These are phyloP conservation scores for Acronicta leporina DNA, from an alignment of 2,888 invertebrate genomes.

Conservation along the genomic window DNA sequence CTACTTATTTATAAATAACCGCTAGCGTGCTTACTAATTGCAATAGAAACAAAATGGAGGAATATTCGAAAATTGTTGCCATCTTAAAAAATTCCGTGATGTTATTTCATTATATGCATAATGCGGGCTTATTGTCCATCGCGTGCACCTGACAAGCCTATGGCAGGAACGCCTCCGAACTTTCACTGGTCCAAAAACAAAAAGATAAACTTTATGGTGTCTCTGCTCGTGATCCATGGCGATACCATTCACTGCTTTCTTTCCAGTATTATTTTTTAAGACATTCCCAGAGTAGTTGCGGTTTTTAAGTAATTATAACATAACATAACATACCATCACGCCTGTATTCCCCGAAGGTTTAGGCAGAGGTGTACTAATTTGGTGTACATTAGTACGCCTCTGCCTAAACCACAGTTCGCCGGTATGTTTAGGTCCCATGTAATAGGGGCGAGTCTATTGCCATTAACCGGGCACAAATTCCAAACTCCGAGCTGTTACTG, in stretches of 20 bases:
- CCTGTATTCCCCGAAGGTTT: too few relatives aligned
- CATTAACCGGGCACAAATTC: too few relatives aligned
- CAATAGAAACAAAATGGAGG: slow-evolving; percentile 39
- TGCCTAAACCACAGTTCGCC: too few relatives aligned
- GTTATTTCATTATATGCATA: slow-evolving; percentile 60
- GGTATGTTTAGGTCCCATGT: too few relatives aligned
- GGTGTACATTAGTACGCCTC: too few relatives aligned
- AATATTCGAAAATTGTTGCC: slow-evolving; percentile 56
- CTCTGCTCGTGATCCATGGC: slow-evolving; percentile 63
- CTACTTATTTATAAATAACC: not conserved
- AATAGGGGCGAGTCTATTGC: too few relatives aligned
- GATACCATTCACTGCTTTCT: slow-evolving; percentile 73
- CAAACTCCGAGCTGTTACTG: too few relatives aligned
- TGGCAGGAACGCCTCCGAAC: slow-evolving; percentile 64
- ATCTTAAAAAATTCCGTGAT: slow-evolving; percentile 54
- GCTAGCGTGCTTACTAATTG: slow-evolving; percentile 12
- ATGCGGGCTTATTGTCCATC: slow-evolving; percentile 60
- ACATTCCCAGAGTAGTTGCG: slow-evolving; percentile 50
- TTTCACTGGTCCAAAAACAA: slow-evolving; percentile 74
- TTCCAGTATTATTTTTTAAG: slow-evolving; percentile 44
- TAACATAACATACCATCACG: too few relatives aligned
- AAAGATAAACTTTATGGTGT: slow-evolving; percentile 59
- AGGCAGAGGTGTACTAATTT: too few relatives aligned
- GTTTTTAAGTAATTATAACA: slow-evolving; percentile 60
- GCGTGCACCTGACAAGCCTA: slow-evolving; percentile 56